Evolutionary conservation across 2,113 vertebrate species (phyloP).

Genomic region (Charadrius vociferus): DNA sequence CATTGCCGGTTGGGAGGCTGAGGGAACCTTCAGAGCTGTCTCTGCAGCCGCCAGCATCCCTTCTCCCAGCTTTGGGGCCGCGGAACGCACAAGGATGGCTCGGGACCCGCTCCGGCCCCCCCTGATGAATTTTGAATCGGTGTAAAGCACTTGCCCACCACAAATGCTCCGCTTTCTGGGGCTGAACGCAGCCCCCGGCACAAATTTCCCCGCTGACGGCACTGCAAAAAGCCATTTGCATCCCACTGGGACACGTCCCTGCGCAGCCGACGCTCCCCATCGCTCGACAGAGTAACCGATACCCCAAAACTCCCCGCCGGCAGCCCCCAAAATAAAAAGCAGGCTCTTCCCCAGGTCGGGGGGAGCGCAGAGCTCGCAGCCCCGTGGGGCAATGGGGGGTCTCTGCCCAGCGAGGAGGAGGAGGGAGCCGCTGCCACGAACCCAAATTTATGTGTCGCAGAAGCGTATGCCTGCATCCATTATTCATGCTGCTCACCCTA

Average conservation of each 20-base stretch:
- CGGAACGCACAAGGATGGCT: neutral
- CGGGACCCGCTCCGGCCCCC: accelerated
- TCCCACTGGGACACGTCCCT: neutral
- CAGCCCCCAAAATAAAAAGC: neutral
- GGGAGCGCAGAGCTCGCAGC: neutral
- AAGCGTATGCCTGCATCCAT: neutral
- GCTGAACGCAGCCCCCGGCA: accelerated
- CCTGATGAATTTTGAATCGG: accelerated
- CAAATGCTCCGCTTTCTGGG: neutral
- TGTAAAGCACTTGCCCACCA: neutral
- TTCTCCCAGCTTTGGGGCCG: neutral
- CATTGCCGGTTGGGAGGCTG: neutral
- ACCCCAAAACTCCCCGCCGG: neutral
- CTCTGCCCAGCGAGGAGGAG: accelerated
- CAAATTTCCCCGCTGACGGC: accelerated
- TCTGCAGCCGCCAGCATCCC: neutral
- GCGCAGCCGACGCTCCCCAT: neutral
- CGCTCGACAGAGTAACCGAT: accelerated
- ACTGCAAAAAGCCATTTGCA: neutral
- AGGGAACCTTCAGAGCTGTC: neutral
- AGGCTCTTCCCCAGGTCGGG: neutral
- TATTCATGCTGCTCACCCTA: neutral
- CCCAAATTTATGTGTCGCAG: neutral
- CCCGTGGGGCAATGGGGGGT: accelerated
- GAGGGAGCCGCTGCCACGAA: neutral